phyloP scores from a whole-genome alignment of 2,888 invertebrate genomes.

The Dusona sp. region DNA sequence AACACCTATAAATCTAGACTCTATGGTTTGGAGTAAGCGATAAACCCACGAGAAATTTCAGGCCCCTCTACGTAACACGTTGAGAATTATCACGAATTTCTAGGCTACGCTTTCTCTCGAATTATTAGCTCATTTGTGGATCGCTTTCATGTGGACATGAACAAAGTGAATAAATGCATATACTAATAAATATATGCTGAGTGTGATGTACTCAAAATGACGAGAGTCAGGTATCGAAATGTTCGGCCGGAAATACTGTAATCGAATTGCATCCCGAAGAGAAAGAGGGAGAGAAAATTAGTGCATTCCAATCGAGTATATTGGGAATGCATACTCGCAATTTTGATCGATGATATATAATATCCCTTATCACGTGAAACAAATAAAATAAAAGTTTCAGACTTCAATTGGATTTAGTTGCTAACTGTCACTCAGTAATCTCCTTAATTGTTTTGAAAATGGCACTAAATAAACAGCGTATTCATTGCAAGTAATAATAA shows the following conservation, averaged over 20 bases:
- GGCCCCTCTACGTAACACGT: not conserved
- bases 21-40: not conserved
- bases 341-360: not conserved
- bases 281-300: conserved; percentile 6
- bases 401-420: conserved; percentile 1
- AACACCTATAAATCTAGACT: not conserved
- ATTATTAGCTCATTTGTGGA: conserved; percentile 9
- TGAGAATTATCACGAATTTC: conserved; percentile 51
- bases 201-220: not conserved
- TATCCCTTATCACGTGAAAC: not conserved
- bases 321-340: conserved; percentile 28
- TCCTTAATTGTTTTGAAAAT: not conserved
- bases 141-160: not conserved
- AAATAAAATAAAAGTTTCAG: not conserved
- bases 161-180: conserved; percentile 5
- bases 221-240: conserved; percentile 52
- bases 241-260: conserved; percentile 52
- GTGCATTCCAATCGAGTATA: conserved; percentile 33
- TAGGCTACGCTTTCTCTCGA: conserved; percentile 20
- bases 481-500: not conserved
- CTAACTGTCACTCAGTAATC: not conserved
- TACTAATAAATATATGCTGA: not conserved
- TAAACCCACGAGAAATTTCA: conserved; percentile 24
- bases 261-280: not conserved
- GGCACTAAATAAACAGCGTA: not conserved